These are phyloP conservation scores for rabbit (Oryctolagus cuniculus) DNA, from an alignment of 2,113 vertebrate species.

Conservation along the genomic window DNA sequence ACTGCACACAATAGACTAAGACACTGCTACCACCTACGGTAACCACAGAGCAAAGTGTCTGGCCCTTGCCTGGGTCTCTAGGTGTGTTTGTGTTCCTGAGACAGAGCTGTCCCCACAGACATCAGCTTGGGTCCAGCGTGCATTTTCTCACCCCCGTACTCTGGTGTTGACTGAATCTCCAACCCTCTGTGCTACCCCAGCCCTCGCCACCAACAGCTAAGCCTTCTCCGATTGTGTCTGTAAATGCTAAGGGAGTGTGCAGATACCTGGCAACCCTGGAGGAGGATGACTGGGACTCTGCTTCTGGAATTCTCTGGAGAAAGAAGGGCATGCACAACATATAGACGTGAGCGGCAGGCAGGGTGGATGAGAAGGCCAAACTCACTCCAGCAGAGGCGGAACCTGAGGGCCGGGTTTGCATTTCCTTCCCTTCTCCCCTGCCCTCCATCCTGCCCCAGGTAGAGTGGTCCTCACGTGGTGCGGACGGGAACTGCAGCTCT, in stretches of 20 bases:
- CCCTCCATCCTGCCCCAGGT: neutral
- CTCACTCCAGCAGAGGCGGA: neutral
- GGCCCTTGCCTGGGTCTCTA: neutral
- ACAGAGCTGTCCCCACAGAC: accelerated
- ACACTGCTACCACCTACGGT: neutral
- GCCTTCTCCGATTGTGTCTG: neutral
- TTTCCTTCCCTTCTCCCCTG: neutral
- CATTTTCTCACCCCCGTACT: neutral
- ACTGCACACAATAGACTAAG: neutral
- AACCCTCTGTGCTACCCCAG: neutral
- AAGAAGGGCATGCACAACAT: neutral
- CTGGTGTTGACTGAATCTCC: neutral
- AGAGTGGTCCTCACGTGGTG: constrained; percentile 11
- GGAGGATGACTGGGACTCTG: neutral
- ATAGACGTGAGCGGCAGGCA: neutral
- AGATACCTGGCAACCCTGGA: neutral
- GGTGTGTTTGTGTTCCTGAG: too few relatives aligned
- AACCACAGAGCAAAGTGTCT: neutral
- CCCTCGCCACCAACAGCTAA: neutral
- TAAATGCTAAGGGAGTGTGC: neutral
- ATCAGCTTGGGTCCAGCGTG: accelerated
- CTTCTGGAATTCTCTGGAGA: neutral
- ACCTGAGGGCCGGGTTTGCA: neutral
- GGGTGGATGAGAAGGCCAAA: neutral
- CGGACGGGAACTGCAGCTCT: constrained; percentile 14